These are phyloP conservation scores for Excalfactoria chinensis DNA, from an alignment of 2,113 vertebrate species.

Conservation along the genomic window DNA sequence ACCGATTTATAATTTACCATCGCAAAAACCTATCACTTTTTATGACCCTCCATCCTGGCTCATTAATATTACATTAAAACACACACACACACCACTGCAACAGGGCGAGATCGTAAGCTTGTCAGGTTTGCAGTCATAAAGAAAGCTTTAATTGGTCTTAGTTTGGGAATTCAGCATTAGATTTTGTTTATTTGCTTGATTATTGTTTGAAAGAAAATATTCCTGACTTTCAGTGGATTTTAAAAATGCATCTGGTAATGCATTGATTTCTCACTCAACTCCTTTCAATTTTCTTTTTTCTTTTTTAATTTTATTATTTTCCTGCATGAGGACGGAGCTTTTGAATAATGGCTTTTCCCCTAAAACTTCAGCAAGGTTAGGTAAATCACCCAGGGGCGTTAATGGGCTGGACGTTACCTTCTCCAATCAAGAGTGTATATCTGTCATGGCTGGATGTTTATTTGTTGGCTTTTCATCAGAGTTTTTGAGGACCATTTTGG, in stretches of 20 bases:
- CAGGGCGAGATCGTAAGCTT: slow-evolving; percentile 80
- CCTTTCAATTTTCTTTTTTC: not conserved
- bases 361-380: not conserved
- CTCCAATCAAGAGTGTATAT: not conserved
- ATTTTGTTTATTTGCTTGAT: slow-evolving; percentile 72
- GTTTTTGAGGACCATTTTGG: not conserved
- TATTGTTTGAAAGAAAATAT: slow-evolving; percentile 6
- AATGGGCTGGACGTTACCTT: not conserved
- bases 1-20: slow-evolving; percentile 99
- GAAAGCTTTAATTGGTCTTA: slow-evolving; percentile 83
- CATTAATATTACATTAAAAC: slow-evolving; percentile 99
- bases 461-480: slow-evolving; percentile 32
- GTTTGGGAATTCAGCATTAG: slow-evolving; percentile 78
- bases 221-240: slow-evolving; percentile 53
- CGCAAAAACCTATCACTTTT: slow-evolving; percentile 96
- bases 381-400: not conserved
- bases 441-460: not conserved
- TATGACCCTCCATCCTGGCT: slow-evolving; percentile 96
- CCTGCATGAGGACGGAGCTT: not conserved
- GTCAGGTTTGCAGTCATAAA: slow-evolving; percentile 83
- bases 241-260: slow-evolving; percentile 7
- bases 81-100: slow-evolving; percentile 79
- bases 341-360: not conserved
- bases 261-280: slow-evolving; percentile 22
- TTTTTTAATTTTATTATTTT: not conserved